Evolutionary conservation across 1,140 invertebrate species (phyloP).

Genomic region (Drosophila azteca): DNA sequence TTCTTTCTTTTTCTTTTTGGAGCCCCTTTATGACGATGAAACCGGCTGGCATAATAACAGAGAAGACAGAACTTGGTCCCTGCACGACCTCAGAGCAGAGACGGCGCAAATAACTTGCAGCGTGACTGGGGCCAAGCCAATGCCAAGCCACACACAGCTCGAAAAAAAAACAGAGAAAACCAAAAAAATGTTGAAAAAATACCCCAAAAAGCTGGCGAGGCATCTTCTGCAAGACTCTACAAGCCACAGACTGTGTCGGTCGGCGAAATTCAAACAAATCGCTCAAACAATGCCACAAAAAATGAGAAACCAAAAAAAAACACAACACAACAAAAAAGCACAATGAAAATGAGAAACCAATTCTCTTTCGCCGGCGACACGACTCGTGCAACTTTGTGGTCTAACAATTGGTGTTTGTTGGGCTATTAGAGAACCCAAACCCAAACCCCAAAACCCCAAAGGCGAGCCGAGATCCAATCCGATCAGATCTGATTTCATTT

Average conservation of each 20-base stretch:
- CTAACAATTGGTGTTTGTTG: slow-evolving; percentile 28
- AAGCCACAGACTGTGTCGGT: slow-evolving; percentile 48
- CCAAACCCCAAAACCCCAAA: slow-evolving; percentile 28
- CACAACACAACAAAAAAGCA: slow-evolving; percentile 31
- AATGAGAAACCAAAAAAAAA: slow-evolving; percentile 35
- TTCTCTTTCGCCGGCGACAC: slow-evolving; percentile 59
- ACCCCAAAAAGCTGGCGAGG: slow-evolving; percentile 50
- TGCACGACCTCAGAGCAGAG: slow-evolving; percentile 38
- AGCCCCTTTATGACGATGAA: slow-evolving; percentile 58
- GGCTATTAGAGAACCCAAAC: slow-evolving; percentile 58
- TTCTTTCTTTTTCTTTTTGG: background rate
- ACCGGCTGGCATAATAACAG: slow-evolving; percentile 80
- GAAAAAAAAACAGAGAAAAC: too few relatives aligned
- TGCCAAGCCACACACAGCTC: slow-evolving; percentile 64
- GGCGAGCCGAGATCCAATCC: slow-evolving; percentile 5
- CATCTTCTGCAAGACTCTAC: slow-evolving; percentile 61
- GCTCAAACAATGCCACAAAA: slow-evolving; percentile 76
- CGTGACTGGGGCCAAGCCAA: slow-evolving; percentile 78
- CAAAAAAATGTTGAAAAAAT: slow-evolving; percentile 7
- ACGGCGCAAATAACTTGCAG: slow-evolving; percentile 79
- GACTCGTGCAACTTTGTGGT: slow-evolving; percentile 63
- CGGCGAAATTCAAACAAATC: slow-evolving; percentile 79
- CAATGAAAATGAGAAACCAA: slow-evolving; percentile 63
- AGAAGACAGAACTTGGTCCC: slow-evolving; percentile 58
- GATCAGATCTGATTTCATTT: slow-evolving; percentile 61